These are phyloP conservation scores for Plutella xylostella DNA, from an alignment of 2,888 invertebrate species.

Conservation along the genomic window DNA sequence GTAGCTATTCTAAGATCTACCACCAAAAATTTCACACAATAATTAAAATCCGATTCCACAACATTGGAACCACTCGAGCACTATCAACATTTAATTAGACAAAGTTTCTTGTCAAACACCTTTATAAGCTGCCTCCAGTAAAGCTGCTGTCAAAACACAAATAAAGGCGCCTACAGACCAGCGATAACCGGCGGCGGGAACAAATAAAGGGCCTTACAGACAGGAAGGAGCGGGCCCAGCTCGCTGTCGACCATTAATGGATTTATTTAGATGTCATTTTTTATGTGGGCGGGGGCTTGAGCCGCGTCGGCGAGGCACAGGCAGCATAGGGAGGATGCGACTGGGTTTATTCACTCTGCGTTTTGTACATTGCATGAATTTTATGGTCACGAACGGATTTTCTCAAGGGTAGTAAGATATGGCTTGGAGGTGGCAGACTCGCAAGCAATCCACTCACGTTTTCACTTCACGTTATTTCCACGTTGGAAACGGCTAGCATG, in stretches of 20 bases:
- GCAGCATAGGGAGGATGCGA: constrained; percentile 37
- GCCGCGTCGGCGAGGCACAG: constrained; percentile 41
- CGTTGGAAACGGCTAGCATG: no score
- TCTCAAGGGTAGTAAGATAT: no score
- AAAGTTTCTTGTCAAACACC: background rate
- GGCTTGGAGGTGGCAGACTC: no score
- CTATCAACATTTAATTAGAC: no score
- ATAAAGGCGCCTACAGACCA: constrained; percentile 54
- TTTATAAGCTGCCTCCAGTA: constrained; percentile 14
- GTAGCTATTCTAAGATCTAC: no score
- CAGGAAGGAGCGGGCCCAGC: constrained; percentile 46
- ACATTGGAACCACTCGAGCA: no score
- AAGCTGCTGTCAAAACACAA: constrained; percentile 54
- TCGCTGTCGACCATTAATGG: constrained; percentile 44
- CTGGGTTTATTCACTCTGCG: constrained; percentile 11
- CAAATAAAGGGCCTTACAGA: constrained; percentile 55
- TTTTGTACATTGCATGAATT: no score
- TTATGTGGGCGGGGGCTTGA: constrained; percentile 67
- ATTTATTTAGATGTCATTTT: constrained; percentile 71
- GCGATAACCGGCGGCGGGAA: constrained; percentile 24
- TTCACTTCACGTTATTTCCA: no score
- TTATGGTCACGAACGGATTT: no score
- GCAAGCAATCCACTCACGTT: no score
- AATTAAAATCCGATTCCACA: no score
- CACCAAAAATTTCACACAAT: no score